Evolutionary conservation across 2,797 vertebrate genomes (phyloP), one percentile per base, ranked within the genome.

Genomic region (Enteromius paludinosus): DNA sequence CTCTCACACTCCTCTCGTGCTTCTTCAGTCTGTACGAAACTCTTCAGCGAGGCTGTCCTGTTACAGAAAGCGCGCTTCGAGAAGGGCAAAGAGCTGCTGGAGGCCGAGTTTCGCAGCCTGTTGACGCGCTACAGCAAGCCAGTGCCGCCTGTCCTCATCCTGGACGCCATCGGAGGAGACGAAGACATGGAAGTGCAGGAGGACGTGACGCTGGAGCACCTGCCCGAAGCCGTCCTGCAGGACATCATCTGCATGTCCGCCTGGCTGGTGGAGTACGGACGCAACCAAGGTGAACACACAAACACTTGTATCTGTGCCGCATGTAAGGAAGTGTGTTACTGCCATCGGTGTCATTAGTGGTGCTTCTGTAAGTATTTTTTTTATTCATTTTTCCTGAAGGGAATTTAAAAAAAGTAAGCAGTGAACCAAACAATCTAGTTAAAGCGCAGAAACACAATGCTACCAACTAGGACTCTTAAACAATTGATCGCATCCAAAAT

Each of bases 241-340:
- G 97, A 99, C 20, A 91, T 97, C 88, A 95, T 98, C 91, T 96
- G 97, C 82, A 98, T 99, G 87, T 95, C 97, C 0, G 94, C 94
- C 79, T 99, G 98, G 98, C 95, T 99, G 90, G 97, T 98, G 93
- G 97, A 99, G 7, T 98, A 96, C 0, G 98, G 98, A 79, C 95
- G 96, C 79, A 99, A 98, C 89, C 97, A 99, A 91, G 98, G 98
- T 99, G 10, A 10, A 59, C n/a, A 64, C 69, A 23, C 68, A 17
- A 2, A 25, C 7, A 4, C 41, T 17, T 9, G 15, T 25, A 2
- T 69, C 38, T n/a, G 18, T 11, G 9, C 12, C 25, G 5, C 14
- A 15, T 62, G 2, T 62, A 2, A 3, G 4, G 1, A 47, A 18
- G 47, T 47, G 43, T 15, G 4, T 4, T 45, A 45, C 4, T 47